Conservation (phyloP, 2,113 vertebrate species). For the Pardalotus punctatus region DNA sequence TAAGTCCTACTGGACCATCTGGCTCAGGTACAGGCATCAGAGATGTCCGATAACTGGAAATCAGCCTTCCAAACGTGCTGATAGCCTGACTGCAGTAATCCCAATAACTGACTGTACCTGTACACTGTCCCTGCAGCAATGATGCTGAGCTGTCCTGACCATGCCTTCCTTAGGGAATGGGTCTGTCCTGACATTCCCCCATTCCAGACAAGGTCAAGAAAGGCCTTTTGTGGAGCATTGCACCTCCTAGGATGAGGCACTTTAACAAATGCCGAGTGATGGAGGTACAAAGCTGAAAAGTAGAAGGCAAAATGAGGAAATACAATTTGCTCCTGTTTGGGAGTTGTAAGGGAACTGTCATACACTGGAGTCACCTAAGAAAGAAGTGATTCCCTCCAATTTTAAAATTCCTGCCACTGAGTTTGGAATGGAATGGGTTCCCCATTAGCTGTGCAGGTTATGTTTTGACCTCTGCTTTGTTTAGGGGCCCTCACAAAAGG, state of each 20-base stretch:
- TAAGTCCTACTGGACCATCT: neutral
- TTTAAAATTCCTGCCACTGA: neutral
- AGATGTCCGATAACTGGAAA: neutral
- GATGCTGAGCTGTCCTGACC: neutral
- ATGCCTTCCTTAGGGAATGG: neutral
- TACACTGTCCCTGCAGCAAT: neutral
- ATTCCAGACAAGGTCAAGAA: neutral
- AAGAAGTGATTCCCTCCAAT: neutral
- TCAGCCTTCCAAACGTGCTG: neutral
- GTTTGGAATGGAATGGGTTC: rapidly evolving
- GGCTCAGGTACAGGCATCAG: neutral
- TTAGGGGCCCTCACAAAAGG: neutral
- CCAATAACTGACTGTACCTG: neutral
- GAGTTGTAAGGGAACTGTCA: neutral
- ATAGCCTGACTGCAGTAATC: neutral
- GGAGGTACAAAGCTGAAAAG: neutral
- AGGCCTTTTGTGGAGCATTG: neutral
- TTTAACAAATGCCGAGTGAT: neutral
- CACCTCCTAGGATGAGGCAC: neutral
- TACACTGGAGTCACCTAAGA: neutral
- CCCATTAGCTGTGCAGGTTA: rapidly evolving
- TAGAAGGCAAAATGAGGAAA: neutral
- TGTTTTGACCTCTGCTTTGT: neutral
- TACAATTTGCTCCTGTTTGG: neutral
- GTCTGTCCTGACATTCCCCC: neutral